Evolutionary conservation across 2,797 vertebrate genomes (phyloP).

Genomic region (Falco berigora): DNA sequence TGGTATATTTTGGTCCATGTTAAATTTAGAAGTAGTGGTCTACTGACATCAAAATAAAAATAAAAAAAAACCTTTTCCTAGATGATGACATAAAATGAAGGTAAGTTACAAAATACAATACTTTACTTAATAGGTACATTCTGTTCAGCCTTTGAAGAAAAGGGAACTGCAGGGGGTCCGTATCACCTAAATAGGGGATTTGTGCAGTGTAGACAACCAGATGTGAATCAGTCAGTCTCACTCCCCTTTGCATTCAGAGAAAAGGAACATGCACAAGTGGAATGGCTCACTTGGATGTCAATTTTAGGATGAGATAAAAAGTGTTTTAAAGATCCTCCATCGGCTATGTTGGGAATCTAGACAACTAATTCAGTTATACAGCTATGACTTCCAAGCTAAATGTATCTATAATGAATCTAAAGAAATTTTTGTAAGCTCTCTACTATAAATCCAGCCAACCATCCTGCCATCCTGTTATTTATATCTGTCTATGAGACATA

Average conservation of each 20-base stretch:
- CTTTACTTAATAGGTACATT: background rate
- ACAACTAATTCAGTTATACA: background rate
- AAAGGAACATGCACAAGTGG: background rate
- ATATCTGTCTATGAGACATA: background rate
- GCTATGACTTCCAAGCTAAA: background rate
- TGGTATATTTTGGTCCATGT: background rate
- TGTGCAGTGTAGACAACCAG: rapidly evolving
- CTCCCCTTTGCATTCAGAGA: background rate
- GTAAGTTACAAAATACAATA: background rate
- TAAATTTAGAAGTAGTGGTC: background rate
- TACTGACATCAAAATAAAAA: background rate
- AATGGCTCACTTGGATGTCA: background rate
- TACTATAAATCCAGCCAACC: background rate
- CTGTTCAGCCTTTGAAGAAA: background rate
- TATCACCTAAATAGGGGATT: background rate
- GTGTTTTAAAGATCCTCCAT: background rate
- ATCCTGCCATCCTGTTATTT: background rate
- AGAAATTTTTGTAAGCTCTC: background rate
- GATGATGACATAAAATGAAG: background rate
- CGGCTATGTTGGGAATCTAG: background rate
- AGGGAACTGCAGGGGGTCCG: rapidly evolving
- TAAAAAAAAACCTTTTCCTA: background rate
- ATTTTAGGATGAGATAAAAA: background rate
- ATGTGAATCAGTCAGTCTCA: background rate
- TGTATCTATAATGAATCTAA: background rate